Evolutionary conservation across 2,888 invertebrate genomes (phyloP).

Genomic region (Spicauda simplicius): DNA sequence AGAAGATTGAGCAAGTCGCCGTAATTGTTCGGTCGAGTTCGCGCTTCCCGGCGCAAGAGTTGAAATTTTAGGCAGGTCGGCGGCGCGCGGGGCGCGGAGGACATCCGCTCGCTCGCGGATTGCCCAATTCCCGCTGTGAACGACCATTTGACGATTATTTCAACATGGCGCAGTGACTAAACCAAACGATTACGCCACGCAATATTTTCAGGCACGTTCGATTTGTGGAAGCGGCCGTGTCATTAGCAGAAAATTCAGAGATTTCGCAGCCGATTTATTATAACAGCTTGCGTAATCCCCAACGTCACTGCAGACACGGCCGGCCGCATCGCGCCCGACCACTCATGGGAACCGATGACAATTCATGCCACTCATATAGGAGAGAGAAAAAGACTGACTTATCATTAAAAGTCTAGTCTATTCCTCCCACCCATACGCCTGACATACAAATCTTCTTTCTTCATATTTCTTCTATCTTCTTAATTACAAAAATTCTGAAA

Average conservation of each 20-base stretch:
- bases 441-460: conserved; percentile 61
- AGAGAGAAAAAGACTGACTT: conserved; percentile 93
- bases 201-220: conserved; percentile 51
- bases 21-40: conserved; percentile 60
- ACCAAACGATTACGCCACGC: conserved; percentile 61
- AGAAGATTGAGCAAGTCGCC: conserved; percentile 52
- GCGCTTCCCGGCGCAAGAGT: conserved; percentile 60
- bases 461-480: conserved; percentile 48
- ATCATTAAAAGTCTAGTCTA: conserved; percentile 84
- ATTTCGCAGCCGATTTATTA: conserved; percentile 76
- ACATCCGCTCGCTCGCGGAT: conserved; percentile 70
- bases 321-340: conserved; percentile 40
- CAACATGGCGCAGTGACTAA: conserved; percentile 73
- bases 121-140: conserved; percentile 74
- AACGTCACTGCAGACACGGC: conserved; percentile 79
- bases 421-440: conserved; percentile 87
- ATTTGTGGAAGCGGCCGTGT: conserved; percentile 53
- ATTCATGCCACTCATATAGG: conserved; percentile 87
- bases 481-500: conserved; percentile 45
- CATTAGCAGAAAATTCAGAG: conserved; percentile 79
- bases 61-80: conserved; percentile 60
- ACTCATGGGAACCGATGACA: conserved; percentile 49
- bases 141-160: conserved; percentile 66
- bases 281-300: conserved; percentile 80
- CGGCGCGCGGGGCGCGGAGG: conserved; percentile 38